Base-by-base conservation (phyloP, 2,888 invertebrate genomes). In the Tetranychus truncatus region DNA sequence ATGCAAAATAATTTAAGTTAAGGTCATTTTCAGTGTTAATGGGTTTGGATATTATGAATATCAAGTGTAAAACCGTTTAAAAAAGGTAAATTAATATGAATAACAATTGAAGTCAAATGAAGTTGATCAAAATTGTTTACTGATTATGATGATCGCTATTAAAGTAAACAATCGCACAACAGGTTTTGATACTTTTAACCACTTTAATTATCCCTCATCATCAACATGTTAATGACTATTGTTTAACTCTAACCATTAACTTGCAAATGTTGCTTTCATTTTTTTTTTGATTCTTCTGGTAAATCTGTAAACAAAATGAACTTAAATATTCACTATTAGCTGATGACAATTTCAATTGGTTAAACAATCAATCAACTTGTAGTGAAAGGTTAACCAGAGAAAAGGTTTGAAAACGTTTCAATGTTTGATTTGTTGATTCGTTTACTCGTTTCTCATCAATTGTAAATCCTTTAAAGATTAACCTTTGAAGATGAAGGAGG, bases 21-120 rank as follows among this genome's bases (percentile, higher is more conserved):
- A 55, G 55, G 55, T 55, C 55, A 55, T 55, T 55, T 55, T 55
- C 55, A 55, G 55, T 55, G 55, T 55, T 55, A 55, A 55, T 55
- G 55, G 55, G 55, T 55, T 55, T 55, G 7, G 7, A 34, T 34
- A 34, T 34, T 34, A 34, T 34, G 34, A 34, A 34, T 34, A 34
- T 34, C 34, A 34, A 34, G 34, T 34, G 34, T 34, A 34, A 34
- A 34, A 34, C 34, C 4, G 34, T 34, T 34, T 34, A 4, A 34
- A 34, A 34, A 34, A n/a, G 8, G 55, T 55, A 55, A 55, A 15
- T 9, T 15, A 15, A 55, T 15, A 55, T 55, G 55, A 55, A 55
- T 55, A 55, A 55, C 55, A 55, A 55, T 55, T 15, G 15, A 55
- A 15, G 9, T 5, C 2, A 55, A 2, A 24, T 1, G 2, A 24